Evolutionary conservation across 2,888 invertebrate genomes (phyloP).

Genomic region (Eristalis arbustorum): DNA sequence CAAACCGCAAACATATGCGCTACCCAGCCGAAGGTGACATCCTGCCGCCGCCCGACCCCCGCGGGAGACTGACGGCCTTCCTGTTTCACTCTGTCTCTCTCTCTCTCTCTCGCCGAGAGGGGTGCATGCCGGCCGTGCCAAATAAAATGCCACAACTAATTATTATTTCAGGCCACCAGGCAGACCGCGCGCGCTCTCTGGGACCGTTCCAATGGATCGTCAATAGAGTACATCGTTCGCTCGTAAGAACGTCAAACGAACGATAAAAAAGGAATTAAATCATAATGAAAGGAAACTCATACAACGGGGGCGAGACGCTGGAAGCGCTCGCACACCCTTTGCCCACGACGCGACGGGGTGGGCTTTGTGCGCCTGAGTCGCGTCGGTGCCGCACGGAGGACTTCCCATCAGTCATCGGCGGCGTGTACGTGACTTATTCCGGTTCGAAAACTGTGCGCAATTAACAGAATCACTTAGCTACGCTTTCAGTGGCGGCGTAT

Average conservation of each 20-base stretch:
- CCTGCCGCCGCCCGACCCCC: not conserved
- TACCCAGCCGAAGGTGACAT: constrained; percentile 8
- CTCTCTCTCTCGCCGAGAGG: not conserved
- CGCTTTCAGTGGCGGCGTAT: constrained; percentile 16
- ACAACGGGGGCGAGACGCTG: constrained; percentile 1
- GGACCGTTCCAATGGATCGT: constrained; percentile 40
- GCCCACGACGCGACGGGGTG: not conserved
- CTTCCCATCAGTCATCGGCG: constrained; percentile 22
- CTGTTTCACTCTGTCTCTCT: no score
- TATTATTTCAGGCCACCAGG: constrained; percentile 55
- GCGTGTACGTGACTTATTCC: constrained; percentile 62
- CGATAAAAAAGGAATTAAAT: constrained; percentile 30
- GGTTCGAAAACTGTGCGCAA: constrained; percentile 51
- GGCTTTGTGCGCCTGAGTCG: not conserved
- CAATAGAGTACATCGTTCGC: constrained; percentile 49
- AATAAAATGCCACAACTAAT: constrained; percentile 51
- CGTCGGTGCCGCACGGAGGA: not conserved
- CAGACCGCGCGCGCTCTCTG: constrained; percentile 2
- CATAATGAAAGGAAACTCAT: constrained; percentile 21
- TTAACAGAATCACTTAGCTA: constrained; percentile 57
- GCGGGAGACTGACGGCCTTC: not conserved
- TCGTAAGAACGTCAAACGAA: constrained; percentile 42
- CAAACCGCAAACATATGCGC: constrained; percentile 39
- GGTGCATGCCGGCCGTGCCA: not conserved
- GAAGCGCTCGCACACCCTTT: not conserved